A percentile compares a stretch with the other conserved stretches of the same genome.
phyloP scores from a whole-genome alignment of 2,113 vertebrate genomes.

The Xiphorhynchus elegans region DNA sequence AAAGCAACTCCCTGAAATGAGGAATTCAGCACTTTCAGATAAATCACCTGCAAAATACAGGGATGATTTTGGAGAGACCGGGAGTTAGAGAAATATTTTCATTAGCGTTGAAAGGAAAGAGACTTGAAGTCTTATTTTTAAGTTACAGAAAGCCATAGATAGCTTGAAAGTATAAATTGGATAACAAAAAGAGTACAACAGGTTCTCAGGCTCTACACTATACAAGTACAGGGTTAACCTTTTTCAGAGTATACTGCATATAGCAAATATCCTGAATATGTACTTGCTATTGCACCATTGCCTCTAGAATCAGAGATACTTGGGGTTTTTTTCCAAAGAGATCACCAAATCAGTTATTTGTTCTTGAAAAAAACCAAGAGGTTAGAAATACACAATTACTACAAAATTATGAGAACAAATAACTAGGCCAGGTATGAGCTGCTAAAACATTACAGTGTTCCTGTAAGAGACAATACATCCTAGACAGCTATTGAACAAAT shows the following conservation, averaged over 20 bases:
- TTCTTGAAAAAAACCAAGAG: neutral
- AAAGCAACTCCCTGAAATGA: neutral
- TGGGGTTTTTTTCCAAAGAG: neutral
- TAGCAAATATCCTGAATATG: neutral
- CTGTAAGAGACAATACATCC: neutral
- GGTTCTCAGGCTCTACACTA: neutral
- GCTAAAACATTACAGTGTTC: neutral
- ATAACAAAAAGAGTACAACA: neutral
- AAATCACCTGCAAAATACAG: neutral
- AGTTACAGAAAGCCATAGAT: neutral
- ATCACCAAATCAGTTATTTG: neutral
- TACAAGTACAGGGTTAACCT: neutral
- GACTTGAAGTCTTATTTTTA: neutral
- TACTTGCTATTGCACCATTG: neutral
- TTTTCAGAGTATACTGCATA: neutral
- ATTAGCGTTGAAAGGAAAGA: neutral
- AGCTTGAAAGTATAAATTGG: neutral
- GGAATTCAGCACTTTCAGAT: neutral
- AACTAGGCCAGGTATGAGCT: neutral
- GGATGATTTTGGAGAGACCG: neutral
- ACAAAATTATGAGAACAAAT: neutral
- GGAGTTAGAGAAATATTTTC: neutral
- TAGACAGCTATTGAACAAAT: neutral
- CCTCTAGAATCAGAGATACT: neutral
- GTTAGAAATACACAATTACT: neutral